Conservation (phyloP, 2,113 vertebrate species). For the Dromiciops gliroides region DNA sequence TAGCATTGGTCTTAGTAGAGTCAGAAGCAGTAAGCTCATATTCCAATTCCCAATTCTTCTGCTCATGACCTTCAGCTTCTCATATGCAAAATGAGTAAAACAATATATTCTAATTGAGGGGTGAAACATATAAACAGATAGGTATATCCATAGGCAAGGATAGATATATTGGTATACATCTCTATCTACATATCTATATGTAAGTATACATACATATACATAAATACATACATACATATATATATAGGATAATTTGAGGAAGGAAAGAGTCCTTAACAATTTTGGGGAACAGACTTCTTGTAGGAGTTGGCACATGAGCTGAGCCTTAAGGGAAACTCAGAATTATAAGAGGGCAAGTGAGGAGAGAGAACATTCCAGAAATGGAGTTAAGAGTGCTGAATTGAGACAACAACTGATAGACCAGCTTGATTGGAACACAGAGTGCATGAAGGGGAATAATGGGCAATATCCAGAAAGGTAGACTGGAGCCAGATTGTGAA, state of each 20-base stretch:
- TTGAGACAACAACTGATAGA: not conserved
- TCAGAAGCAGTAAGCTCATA: too few species aligned
- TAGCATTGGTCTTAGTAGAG: too few species aligned
- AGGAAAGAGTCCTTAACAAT: not conserved
- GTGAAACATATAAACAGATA: too few species aligned
- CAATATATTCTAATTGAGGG: too few species aligned
- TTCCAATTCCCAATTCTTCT: too few species aligned
- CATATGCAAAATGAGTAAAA: too few species aligned
- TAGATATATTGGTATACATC: too few species aligned
- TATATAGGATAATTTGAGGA: not conserved
- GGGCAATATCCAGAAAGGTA: not conserved
- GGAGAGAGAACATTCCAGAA: not conserved
- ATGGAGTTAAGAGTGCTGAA: not conserved
- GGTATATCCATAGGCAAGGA: too few species aligned
- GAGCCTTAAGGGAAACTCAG: not conserved
- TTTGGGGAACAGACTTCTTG: not conserved
- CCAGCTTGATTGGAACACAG: not conserved
- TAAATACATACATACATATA: too few species aligned
- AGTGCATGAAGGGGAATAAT: not conserved
- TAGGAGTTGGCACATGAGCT: not conserved
- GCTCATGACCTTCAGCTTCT: too few species aligned
- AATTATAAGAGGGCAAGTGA: not conserved
- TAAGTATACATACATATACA: too few species aligned
- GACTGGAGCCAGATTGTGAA: not conserved
- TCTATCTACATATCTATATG: too few species aligned